Conservation (phyloP, 2,113 vertebrate species). For the Chaenogobius annularis region DNA sequence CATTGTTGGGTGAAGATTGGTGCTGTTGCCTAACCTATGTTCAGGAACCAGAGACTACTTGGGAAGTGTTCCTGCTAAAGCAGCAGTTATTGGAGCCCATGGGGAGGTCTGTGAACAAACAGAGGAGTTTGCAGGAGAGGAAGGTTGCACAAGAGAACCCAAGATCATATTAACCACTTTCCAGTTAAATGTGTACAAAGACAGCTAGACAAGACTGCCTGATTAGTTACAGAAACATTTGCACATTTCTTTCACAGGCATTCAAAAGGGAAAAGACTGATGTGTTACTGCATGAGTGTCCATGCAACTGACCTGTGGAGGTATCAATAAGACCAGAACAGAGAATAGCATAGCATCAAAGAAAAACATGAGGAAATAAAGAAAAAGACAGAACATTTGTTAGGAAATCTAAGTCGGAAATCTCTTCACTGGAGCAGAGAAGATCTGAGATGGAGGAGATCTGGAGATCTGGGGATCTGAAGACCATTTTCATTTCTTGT, state of each 20-base stretch:
- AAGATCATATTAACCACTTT: conserved; percentile 21
- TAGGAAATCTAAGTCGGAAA: too few relatives aligned
- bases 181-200: neutral
- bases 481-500: too few relatives aligned
- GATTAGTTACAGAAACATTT: neutral
- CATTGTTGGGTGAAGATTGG: too few relatives aligned
- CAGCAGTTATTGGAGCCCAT: conserved; percentile 41
- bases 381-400: too few relatives aligned
- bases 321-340: neutral
- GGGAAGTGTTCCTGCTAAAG: conserved; percentile 38
- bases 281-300: neutral
- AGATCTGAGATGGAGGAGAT: too few relatives aligned
- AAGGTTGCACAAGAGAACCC: conserved; percentile 34
- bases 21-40: neutral
- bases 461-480: too few relatives aligned
- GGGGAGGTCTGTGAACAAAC: conserved; percentile 34
- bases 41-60: conserved; percentile 11
- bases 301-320: conserved; percentile 10
- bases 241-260: neutral
- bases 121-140: conserved; percentile 40
- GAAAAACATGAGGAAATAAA: too few relatives aligned
- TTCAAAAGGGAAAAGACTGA: too few relatives aligned
- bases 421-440: too few relatives aligned
- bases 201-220: neutral
- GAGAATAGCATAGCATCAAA: too few relatives aligned